A percentile compares a stretch with the other conserved stretches of the same genome.
Conservation (phyloP, 2,888 invertebrate species). For the Plemyria rubiginata region DNA sequence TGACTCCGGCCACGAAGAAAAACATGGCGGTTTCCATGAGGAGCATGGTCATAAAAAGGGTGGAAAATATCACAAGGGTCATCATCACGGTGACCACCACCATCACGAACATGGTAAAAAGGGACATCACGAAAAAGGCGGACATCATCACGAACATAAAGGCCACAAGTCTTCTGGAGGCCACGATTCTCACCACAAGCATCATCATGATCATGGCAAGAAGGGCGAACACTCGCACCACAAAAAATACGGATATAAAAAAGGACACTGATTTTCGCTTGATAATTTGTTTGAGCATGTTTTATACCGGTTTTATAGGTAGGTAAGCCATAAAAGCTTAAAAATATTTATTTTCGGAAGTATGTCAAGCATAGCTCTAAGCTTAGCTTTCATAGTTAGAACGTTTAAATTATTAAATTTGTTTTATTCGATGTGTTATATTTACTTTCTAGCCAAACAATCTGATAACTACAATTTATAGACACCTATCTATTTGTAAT, state of each 20-base stretch:
- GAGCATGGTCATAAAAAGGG: constrained; percentile 93
- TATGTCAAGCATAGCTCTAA: neutral
- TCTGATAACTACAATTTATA: too few relatives aligned
- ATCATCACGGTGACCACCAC: constrained; percentile 90
- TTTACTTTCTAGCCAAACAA: neutral
- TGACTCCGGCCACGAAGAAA: constrained; percentile 91
- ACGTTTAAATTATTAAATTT: constrained; percentile 24
- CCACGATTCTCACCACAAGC: constrained; percentile 90
- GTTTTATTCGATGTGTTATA: neutral
- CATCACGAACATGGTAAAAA: constrained; percentile 92
- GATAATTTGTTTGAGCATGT: constrained; percentile 20
- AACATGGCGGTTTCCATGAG: constrained; percentile 92
- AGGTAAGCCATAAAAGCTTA: constrained; percentile 39
- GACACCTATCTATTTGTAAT: too few relatives aligned
- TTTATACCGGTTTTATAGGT: constrained; percentile 26
- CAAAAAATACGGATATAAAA: constrained; percentile 90
- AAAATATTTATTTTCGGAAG: constrained; percentile 48
- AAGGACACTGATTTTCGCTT: constrained; percentile 66
- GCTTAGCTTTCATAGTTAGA: neutral
- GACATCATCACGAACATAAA: constrained; percentile 91
- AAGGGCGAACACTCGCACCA: constrained; percentile 92
- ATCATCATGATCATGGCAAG: constrained; percentile 90
- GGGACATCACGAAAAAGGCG: constrained; percentile 91
- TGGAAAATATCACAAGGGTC: constrained; percentile 92
- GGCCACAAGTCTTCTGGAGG: constrained; percentile 92